A percentile compares a stretch with the other conserved stretches of the same genome.
phyloP scores from a whole-genome alignment of 2,888 invertebrate species.

The Epirrhoe alternata region DNA sequence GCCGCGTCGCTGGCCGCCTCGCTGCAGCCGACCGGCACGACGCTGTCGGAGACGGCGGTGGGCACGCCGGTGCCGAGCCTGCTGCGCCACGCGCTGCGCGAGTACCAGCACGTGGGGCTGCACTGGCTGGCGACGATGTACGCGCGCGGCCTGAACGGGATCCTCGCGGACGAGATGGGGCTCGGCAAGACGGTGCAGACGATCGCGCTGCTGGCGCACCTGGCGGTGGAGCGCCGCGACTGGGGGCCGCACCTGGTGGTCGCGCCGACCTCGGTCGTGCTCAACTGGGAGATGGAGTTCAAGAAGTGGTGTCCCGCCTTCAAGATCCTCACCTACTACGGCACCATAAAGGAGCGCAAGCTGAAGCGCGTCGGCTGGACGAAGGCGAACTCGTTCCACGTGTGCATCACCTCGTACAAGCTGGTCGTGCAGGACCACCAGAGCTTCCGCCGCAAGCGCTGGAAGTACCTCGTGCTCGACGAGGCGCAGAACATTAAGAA shows the following conservation, averaged over 20 bases:
- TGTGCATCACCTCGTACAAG: slow-evolving; percentile 99
- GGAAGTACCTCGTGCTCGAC: slow-evolving; percentile 99
- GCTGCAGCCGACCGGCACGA: slow-evolving; percentile 99
- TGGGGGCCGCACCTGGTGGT: slow-evolving; percentile 99
- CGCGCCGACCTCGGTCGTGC: slow-evolving; percentile 99
- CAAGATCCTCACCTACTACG: slow-evolving; percentile 99
- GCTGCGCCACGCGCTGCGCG: slow-evolving; percentile 94
- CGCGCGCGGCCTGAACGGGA: slow-evolving; percentile 97
- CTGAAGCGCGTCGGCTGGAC: slow-evolving; percentile 98
- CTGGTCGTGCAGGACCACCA: slow-evolving; percentile 99
- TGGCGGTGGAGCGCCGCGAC: slow-evolving; percentile 95
- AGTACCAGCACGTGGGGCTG: slow-evolving; percentile 98
- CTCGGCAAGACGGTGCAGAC: slow-evolving; percentile 99
- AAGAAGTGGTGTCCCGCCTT: slow-evolving; percentile 99
- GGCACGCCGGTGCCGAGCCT: slow-evolving; percentile 97
- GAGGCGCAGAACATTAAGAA: slow-evolving; percentile 99
- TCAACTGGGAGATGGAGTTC: slow-evolving; percentile 99
- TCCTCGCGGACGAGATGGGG: slow-evolving; percentile 98
- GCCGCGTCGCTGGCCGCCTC: slow-evolving; percentile 97
- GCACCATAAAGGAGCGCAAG: slow-evolving; percentile 97
- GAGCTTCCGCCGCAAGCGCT: slow-evolving; percentile 97
- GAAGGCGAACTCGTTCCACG: slow-evolving; percentile 98
- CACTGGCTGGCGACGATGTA: slow-evolving; percentile 99
- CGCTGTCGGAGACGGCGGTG: slow-evolving; percentile 96
- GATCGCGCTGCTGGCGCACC: slow-evolving; percentile 96